These are phyloP conservation scores for Hydrozoanthus gracilis DNA, from an alignment of 92 coral and sea anemone species.

Conservation along the genomic window DNA sequence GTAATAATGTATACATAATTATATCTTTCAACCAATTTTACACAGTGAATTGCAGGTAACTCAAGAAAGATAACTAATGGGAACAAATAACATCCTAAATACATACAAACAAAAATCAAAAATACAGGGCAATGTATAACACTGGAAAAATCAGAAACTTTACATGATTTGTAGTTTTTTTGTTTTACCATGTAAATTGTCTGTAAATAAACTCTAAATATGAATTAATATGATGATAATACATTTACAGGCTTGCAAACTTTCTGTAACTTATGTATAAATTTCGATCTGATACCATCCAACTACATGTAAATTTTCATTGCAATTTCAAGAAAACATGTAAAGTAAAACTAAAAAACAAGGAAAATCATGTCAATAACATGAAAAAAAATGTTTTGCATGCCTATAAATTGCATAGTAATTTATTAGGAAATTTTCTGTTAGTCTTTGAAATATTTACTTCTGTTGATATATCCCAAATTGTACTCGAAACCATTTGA, in stretches of 20 bases:
- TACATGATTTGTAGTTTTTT: slow-evolving; percentile 5
- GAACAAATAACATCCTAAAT: background rate
- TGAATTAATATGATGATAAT: slow-evolving; percentile 4
- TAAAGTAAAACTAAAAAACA: slow-evolving; percentile 4
- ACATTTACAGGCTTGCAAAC: slow-evolving; percentile 4
- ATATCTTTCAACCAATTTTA: slow-evolving; percentile 5
- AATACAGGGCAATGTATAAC: slow-evolving; percentile 7
- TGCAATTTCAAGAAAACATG: slow-evolving; percentile 6
- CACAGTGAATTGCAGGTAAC: slow-evolving; percentile 9
- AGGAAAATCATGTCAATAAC: slow-evolving; percentile 6
- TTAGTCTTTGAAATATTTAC: background rate
- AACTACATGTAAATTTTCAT: slow-evolving; percentile 5
- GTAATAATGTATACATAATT: slow-evolving; percentile 1
- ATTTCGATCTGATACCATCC: slow-evolving; percentile 4
- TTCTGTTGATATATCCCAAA: slow-evolving; percentile 2
- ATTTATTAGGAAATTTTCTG: slow-evolving; percentile 12
- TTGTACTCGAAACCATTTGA: slow-evolving; percentile 2
- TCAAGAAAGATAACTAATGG: slow-evolving; percentile 6
- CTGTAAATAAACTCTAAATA: background rate
- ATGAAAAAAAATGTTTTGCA: slow-evolving; percentile 5
- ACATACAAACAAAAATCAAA: slow-evolving; percentile 5
- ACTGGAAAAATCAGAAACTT: slow-evolving; percentile 6
- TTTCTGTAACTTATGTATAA: background rate
- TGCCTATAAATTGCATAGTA: slow-evolving; percentile 11
- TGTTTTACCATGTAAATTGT: background rate